Evolutionary conservation across 1,140 invertebrate species (phyloP).

Genomic region (Sinella curviseta): DNA sequence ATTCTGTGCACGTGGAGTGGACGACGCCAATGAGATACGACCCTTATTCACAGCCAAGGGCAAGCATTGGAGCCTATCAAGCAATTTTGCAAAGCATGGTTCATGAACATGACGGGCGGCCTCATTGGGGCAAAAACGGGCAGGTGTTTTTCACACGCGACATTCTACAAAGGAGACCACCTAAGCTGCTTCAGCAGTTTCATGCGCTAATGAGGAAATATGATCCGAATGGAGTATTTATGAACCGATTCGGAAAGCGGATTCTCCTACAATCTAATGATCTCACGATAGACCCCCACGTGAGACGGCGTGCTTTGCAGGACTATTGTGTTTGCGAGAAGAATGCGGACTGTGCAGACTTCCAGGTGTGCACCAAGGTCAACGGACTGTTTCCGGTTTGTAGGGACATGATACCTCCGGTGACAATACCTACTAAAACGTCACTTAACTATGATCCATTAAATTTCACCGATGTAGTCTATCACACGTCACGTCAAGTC

Average conservation of each 20-base stretch:
- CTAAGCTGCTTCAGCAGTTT: neutral
- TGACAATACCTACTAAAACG: too few species aligned
- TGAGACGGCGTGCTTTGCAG: conserved; percentile 35
- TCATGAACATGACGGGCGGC: conserved; percentile 22
- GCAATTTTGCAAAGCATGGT: conserved; percentile 38
- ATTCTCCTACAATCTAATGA: conserved; percentile 12
- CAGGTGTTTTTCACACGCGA: conserved; percentile 11
- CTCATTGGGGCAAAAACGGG: conserved; percentile 39
- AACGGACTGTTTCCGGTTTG: neutral
- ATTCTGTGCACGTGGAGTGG: conserved; percentile 35
- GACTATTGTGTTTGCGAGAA: conserved; percentile 39
- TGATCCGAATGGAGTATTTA: conserved; percentile 41
- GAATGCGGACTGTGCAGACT: neutral
- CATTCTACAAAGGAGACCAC: neutral
- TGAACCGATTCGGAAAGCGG: conserved; percentile 39
- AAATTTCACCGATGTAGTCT: neutral
- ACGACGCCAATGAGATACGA: conserved; percentile 30
- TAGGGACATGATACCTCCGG: neutral
- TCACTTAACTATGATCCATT: neutral
- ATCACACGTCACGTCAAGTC: too few species aligned
- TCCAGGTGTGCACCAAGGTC: neutral
- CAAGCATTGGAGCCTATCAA: conserved; percentile 30
- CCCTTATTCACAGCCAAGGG: conserved; percentile 23
- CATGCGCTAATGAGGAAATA: conserved; percentile 17
- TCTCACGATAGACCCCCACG: conserved; percentile 12